Evolutionary conservation across 2,888 invertebrate species (phyloP), one percentile per base, ranked within the genome.

Genomic region (Acheta domesticus): DNA sequence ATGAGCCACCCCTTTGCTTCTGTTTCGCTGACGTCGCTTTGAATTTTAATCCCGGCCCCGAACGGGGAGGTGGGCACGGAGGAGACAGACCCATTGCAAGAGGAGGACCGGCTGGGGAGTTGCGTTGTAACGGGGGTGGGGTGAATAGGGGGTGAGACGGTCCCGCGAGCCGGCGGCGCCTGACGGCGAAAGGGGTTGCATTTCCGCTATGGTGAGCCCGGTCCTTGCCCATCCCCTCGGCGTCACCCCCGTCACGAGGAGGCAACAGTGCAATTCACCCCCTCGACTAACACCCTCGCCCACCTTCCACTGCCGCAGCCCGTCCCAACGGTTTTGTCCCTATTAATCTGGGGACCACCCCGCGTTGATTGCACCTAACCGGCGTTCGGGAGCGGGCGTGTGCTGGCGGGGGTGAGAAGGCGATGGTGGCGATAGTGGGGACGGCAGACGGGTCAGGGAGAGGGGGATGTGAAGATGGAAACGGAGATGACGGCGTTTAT

Each of bases 331-430:
- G 62, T 62, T 62, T 62, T 62, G 62, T 62, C 16, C 62, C 62
- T 62, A 62, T 62, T 62, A 62, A 62, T 62, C 62, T 62, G 62
- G 62, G 62, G 62, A 62, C 62, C 62, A 62, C 62, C 62, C 62
- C 62, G 62, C 62, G 62, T 62, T 62, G 62, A 62, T 62, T 62
- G 62, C 62, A 62, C 62, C 16, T 62, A 62, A 62, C 62, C 62
- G 14, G 62, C n/a, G 62, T 62, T 19, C n/a, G 62, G 62, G n/a
- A n/a, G 62, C 16, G 14, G 62, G n/a, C 14, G 16, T 14, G 16
- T 14, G 62, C 16, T 14, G n/a, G 62, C 16, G 62, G 62, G 12
- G 14, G 16, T 19, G 62, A 8, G 62, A 62, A 36, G 8, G 36
- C 5, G 36, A 8, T 8, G 36, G 36, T 8, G 36, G 5, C 36